Evolutionary conservation across 1,140 invertebrate genomes (phyloP).

Genomic region (Charaxes varanes): DNA sequence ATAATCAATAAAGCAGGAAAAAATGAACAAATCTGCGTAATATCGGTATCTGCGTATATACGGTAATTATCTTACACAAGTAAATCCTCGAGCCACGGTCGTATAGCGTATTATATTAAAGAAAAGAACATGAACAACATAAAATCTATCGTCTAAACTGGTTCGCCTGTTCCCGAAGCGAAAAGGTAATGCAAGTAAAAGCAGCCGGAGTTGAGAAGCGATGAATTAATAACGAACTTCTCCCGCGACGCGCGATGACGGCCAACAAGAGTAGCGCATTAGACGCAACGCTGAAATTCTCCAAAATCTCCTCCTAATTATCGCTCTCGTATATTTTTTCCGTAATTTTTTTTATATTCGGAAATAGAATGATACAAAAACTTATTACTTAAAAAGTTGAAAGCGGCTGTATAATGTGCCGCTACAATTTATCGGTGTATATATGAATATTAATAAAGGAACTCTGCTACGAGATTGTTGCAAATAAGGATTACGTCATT

Average conservation of each 20-base stretch:
- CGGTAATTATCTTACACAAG: too few relatives aligned
- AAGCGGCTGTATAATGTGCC: background rate
- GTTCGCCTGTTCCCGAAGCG: slow-evolving; percentile 29
- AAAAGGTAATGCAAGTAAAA: slow-evolving; percentile 48
- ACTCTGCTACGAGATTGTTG: too few relatives aligned
- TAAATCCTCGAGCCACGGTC: too few relatives aligned
- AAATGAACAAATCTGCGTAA: background rate
- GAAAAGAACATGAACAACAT: slow-evolving; percentile 5
- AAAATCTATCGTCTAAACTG: slow-evolving; percentile 25
- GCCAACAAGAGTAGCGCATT: slow-evolving; percentile 71
- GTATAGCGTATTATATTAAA: too few relatives aligned
- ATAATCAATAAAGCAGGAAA: background rate
- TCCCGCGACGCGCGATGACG: slow-evolving; percentile 68
- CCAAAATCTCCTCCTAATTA: slow-evolving; percentile 56
- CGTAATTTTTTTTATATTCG: slow-evolving; percentile 31
- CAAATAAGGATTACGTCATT: too few relatives aligned
- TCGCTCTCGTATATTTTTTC: slow-evolving; percentile 37
- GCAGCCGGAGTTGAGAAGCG: slow-evolving; percentile 48
- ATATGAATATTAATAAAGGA: too few relatives aligned
- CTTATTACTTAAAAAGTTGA: slow-evolving; percentile 14
- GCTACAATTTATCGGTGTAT: background rate
- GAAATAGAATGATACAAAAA: slow-evolving; percentile 24
- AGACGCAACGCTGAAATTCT: slow-evolving; percentile 52
- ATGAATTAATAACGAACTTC: slow-evolving; percentile 72
- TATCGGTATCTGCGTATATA: too few relatives aligned